A percentile compares a stretch with the other conserved stretches of the same genome.
phyloP scores from a whole-genome alignment of 2,113 vertebrate species.

The Strigops habroptila region DNA sequence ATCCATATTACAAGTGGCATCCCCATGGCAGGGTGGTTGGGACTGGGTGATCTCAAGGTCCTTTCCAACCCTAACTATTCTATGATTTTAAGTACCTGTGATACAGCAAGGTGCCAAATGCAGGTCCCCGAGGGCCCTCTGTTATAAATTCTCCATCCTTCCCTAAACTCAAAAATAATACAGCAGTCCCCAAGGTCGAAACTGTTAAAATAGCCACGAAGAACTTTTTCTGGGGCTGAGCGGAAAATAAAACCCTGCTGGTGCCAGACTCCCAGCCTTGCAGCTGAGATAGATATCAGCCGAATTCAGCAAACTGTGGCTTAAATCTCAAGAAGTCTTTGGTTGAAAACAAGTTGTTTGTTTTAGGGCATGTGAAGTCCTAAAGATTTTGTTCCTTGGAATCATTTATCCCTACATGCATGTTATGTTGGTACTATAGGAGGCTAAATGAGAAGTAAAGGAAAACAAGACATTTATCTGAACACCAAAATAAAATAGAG shows the following conservation, averaged over 20 bases:
- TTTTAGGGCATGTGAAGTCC: neutral
- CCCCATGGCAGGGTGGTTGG: neutral
- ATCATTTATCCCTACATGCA: accelerated
- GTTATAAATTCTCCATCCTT: neutral
- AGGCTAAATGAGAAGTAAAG: neutral
- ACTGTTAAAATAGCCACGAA: neutral
- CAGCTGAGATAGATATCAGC: neutral
- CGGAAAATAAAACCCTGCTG: neutral
- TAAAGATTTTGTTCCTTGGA: neutral
- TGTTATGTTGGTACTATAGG: neutral
- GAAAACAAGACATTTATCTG: neutral
- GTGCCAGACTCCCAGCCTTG: neutral
- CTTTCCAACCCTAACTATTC: too few relatives aligned
- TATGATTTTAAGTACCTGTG: neutral
- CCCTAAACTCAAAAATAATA: neutral
- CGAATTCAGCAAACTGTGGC: neutral
- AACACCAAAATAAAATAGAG: neutral
- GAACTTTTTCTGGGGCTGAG: neutral
- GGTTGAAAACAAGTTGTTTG: neutral
- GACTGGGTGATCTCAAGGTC: neutral
- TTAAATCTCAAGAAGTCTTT: neutral
- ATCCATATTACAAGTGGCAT: neutral
- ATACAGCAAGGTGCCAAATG: neutral
- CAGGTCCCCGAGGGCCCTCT: neutral
- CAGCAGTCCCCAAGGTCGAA: accelerated